Percentiles rank a stretch among this genome's conserved stretches.
Conservation (phyloP, 2,113 vertebrate genomes). For the Peromyscus californicus region DNA sequence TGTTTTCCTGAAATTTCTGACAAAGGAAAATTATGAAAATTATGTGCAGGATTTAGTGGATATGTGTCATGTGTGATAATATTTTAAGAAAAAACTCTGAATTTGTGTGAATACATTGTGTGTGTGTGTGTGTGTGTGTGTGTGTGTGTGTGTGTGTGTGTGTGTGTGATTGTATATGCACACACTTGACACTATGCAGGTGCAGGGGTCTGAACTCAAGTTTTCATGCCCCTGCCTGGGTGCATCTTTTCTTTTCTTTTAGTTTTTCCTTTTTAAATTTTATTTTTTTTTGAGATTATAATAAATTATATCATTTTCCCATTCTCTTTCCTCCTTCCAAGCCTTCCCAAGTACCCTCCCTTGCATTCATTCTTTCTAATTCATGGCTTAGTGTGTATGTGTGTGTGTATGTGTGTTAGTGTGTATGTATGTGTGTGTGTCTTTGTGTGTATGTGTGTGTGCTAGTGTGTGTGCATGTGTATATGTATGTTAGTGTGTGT, state of each 20-base stretch:
- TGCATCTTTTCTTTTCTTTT: not conserved
- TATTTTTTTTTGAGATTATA: not conserved
- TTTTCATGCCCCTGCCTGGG: not conserved
- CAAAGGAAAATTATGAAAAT: not conserved
- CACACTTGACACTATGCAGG: not conserved
- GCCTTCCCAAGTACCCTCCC: not conserved
- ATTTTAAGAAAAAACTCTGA: not conserved
- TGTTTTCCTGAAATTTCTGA: not conserved
- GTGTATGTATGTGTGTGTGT: not conserved
- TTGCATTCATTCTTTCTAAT: not conserved
- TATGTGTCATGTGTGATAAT: not conserved
- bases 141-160: not conserved
- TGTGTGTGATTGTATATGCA: not conserved
- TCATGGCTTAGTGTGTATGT: not conserved
- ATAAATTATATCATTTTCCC: not conserved
- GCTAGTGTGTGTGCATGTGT: too few species aligned
- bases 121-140: not conserved
- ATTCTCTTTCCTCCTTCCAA: not conserved
- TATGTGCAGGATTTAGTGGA: not conserved
- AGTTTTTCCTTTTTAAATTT: not conserved
- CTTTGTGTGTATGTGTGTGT: not conserved
- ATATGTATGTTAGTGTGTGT: too few species aligned
- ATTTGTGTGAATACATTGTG: not conserved
- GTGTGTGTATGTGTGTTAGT: not conserved
- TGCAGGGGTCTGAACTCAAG: not conserved